A percentile compares a stretch with the other conserved stretches of the same genome.
Conservation (phyloP, 1,140 invertebrate genomes). For the Drosophila orosa region DNA sequence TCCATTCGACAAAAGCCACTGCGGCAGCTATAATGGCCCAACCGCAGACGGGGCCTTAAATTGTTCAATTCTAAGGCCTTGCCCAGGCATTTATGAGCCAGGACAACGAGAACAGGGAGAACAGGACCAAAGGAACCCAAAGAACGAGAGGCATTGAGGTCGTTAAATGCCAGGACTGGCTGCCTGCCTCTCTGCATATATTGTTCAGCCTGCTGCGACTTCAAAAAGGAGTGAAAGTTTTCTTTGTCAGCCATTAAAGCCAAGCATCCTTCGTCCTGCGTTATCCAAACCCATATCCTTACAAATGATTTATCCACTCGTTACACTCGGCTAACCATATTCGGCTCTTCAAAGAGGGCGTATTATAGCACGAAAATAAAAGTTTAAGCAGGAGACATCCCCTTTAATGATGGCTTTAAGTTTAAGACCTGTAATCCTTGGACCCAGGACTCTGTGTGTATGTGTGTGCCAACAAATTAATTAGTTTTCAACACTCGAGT, state of each 20-base stretch:
- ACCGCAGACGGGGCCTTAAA: slow-evolving; percentile 45
- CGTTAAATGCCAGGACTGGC: slow-evolving; percentile 42
- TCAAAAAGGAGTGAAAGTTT: slow-evolving; percentile 42
- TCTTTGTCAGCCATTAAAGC: slow-evolving; percentile 45
- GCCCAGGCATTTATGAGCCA: slow-evolving; percentile 44
- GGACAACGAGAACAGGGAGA: slow-evolving; percentile 18
- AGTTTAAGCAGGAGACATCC: slow-evolving; percentile 11
- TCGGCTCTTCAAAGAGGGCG: slow-evolving; percentile 10
- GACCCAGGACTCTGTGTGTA: background rate
- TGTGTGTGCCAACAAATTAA: slow-evolving; percentile 46
- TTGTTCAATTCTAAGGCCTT: slow-evolving; percentile 58
- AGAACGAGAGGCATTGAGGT: slow-evolving; percentile 26
- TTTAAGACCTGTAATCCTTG: slow-evolving; percentile 4
- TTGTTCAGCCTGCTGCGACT: slow-evolving; percentile 16
- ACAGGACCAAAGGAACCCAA: background rate
- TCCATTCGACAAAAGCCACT: slow-evolving; percentile 48
- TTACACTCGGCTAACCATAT: slow-evolving; percentile 14
- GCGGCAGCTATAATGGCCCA: slow-evolving; percentile 50
- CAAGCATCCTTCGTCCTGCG: slow-evolving; percentile 8
- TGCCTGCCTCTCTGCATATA: slow-evolving; percentile 19
- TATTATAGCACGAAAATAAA: background rate
- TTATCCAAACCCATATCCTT: slow-evolving; percentile 1
- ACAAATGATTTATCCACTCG: slow-evolving; percentile 27
- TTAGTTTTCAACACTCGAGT: slow-evolving; percentile 60
- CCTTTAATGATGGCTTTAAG: slow-evolving; percentile 5